These are phyloP conservation scores for Spatulosminthurus flaviceps DNA, from an alignment of 2,888 invertebrate genomes.

Conservation along the genomic window DNA sequence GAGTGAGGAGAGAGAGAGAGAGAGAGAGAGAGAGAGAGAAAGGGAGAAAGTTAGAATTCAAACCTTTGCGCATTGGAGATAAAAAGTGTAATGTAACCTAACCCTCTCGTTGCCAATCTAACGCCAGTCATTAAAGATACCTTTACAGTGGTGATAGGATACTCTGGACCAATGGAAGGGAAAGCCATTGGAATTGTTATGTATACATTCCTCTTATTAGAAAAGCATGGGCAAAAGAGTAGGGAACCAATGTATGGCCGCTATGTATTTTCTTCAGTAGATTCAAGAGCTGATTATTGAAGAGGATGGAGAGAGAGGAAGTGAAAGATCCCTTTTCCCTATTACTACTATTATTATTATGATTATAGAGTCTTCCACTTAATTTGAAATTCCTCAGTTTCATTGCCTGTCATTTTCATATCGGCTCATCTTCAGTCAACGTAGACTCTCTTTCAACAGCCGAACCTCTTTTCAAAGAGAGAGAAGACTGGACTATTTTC, in stretches of 20 bases:
- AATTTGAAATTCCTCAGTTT: conserved; percentile 44
- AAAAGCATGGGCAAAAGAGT: background rate
- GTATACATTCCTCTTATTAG: conserved; percentile 35
- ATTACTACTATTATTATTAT: conserved; percentile 25
- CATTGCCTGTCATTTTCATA: conserved; percentile 47
- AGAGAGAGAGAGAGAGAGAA: too few relatives aligned
- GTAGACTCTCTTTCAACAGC: too few relatives aligned
- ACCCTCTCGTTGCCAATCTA: conserved; percentile 15
- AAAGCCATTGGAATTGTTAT: background rate
- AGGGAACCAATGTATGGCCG: background rate
- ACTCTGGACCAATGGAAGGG: background rate
- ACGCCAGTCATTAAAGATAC: background rate
- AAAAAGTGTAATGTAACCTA: conserved; percentile 32
- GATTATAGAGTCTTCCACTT: conserved; percentile 39
- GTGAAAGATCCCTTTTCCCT: conserved; percentile 1
- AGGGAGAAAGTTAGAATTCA: background rate
- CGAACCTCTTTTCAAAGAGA: too few relatives aligned
- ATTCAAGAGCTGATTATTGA: conserved; percentile 44
- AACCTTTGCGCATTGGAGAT: background rate
- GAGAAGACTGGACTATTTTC: background rate
- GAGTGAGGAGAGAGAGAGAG: background rate
- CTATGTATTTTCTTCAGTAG: background rate
- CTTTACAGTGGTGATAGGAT: background rate
- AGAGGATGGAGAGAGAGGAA: conserved; percentile 24
- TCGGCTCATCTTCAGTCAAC: conserved; percentile 34